Conservation (phyloP, 2,888 invertebrate species). For the Schrankia costaestrigalis region DNA sequence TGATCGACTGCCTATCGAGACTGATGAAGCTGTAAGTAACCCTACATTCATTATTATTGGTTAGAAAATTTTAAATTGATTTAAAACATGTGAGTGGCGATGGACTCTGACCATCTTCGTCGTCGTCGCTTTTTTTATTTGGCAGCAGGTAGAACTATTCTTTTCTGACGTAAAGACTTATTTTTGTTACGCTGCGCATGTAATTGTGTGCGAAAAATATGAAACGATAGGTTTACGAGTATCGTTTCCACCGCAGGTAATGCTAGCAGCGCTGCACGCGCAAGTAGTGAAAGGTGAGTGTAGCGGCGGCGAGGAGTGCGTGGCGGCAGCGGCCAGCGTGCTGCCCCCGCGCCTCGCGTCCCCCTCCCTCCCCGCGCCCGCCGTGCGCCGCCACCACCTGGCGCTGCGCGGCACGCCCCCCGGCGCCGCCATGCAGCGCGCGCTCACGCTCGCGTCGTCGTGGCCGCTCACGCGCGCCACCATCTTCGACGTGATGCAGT, state of each 20-base stretch:
- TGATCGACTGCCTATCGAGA: slow-evolving; percentile 95
- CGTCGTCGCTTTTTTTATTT: no score
- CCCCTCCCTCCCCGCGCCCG: slow-evolving; percentile 92
- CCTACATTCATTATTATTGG: no score
- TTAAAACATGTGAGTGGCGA: no score
- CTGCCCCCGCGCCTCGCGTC: slow-evolving; percentile 91
- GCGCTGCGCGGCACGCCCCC: slow-evolving; percentile 92
- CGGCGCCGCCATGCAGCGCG: slow-evolving; percentile 93
- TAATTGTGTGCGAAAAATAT: no score
- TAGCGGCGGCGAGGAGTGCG: slow-evolving; percentile 83
- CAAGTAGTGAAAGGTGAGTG: slow-evolving; percentile 95
- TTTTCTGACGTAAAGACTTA: no score
- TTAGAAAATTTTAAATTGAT: no score
- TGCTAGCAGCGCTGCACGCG: slow-evolving; percentile 95
- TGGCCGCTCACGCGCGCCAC: slow-evolving; percentile 97
- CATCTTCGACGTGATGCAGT: slow-evolving; percentile 98
- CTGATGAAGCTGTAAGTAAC: slow-evolving; percentile 93
- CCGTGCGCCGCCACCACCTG: slow-evolving; percentile 95
- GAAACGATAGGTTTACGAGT: no score
- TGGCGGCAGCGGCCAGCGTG: slow-evolving; percentile 87
- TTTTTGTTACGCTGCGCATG: no score
- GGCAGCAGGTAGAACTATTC: no score
- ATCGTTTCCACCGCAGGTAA: slow-evolving; percentile 89
- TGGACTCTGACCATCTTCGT: no score
- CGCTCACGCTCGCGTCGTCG: slow-evolving; percentile 94